These are phyloP conservation scores for Euschistus heros DNA, from an alignment of 1,140 invertebrate genomes.

Conservation along the genomic window DNA sequence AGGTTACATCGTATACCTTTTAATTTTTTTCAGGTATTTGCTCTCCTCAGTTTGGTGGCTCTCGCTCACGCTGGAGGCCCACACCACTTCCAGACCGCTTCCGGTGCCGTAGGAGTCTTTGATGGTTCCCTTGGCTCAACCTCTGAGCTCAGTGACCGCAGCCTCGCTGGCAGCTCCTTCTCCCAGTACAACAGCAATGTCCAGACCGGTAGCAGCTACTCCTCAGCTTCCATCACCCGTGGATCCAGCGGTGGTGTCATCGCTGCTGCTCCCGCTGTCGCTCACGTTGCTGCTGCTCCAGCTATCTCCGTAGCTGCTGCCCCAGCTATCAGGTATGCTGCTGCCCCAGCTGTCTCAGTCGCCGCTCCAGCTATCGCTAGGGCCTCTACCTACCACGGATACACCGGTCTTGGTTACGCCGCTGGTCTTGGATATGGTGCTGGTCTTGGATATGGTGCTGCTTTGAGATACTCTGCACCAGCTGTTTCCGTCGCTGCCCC, in stretches of 20 bases:
- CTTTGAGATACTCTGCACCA: conserved; percentile 2
- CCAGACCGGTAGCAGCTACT: conserved; percentile 41
- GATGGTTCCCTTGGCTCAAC: conserved; percentile 39
- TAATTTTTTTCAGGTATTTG: too few relatives aligned
- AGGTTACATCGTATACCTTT: too few relatives aligned
- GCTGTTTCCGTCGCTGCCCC: conserved; percentile 8
- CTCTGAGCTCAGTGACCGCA: conserved; percentile 45
- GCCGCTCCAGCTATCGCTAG: conserved; percentile 14
- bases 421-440: too few relatives aligned
- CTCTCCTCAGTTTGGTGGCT: conserved; percentile 33
- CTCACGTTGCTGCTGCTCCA: conserved; percentile 36
- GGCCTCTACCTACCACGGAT: background rate
- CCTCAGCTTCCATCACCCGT: conserved; percentile 41
- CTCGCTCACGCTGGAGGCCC: conserved; percentile 37
- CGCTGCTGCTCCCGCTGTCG: conserved; percentile 40
- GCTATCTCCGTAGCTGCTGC: conserved; percentile 9
- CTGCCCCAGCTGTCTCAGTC: conserved; percentile 20
- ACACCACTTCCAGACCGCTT: conserved; percentile 40
- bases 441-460: background rate
- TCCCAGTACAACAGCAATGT: conserved; percentile 42
- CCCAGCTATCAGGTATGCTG: conserved; percentile 1
- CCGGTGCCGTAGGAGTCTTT: conserved; percentile 36
- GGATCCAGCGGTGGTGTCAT: conserved; percentile 39
- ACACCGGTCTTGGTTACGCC: conserved; percentile 2
- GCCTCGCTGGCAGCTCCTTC: conserved; percentile 40